Base-by-base conservation (phyloP, 2,888 invertebrate species). In the Chirona hameri region DNA sequence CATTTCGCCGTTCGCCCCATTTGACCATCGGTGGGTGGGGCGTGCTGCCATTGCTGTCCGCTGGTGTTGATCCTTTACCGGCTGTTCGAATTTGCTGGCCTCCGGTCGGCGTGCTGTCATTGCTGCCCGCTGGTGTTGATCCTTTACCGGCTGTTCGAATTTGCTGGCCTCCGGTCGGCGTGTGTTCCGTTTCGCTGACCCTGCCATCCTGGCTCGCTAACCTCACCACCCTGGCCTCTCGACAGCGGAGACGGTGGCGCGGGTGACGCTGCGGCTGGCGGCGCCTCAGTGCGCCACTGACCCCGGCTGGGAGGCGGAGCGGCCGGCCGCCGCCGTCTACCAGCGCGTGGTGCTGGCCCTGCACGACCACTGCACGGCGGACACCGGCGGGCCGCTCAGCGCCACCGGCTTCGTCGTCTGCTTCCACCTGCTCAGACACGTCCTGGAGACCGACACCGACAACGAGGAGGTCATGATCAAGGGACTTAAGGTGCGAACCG, bases 291-390 rank as follows among this genome's bases (percentile, higher is more conserved):
- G 65, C 84, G 84, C 55, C 83, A 82, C 18, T 76, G 82, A 27
- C 83, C 83, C 27, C 83, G 83, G 85, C 88, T 89, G 86, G 90
- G 93, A 85, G 90, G 91, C 1, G 93, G 93, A 0, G 93, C 95
- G 1, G 93, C 93, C 0, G 95, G 96, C 89, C 93, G 93, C 86
- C 97, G 94, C 87, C 90, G 92, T 18, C 96, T 96, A 88, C 93
- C 94, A n/a, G 90, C 97, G 86, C 88, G 48, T 52, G 79, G 27
- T 79, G 79, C 79, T 46, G 24, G n/a, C n/a, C 0, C 48, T 79
- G 48, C 27, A 52, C 48, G 27, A 48, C 15, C 52, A 24, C 27
- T 52, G 48, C 27, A 14, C 79, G 14, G 82, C 81, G 18, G 82
- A 83, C 21, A 83, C 82, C 24, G 82, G 83, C n/a, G 83, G 83